Evolutionary conservation across 2,797 vertebrate species (phyloP), one percentile per base, ranked within the genome.

Genomic region (Acanthornis magna): DNA sequence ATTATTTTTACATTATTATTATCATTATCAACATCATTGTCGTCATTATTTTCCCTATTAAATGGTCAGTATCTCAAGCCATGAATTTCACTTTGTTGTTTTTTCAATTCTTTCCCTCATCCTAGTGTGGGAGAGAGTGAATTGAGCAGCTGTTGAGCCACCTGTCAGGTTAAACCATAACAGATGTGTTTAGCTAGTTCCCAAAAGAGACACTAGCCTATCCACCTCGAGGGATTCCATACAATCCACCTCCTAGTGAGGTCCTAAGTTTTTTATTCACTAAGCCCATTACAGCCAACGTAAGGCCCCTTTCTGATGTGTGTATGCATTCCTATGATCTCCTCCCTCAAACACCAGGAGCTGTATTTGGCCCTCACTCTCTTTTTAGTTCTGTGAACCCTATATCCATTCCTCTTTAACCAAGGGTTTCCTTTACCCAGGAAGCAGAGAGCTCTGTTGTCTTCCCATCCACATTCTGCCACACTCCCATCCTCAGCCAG

Each of bases 181-280:
- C 27, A 54, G 0, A 4, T 7, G 4, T 47, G 15, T 67, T 82
- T 55, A 45, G 18, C 17, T 48, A 70, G 30, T 5, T 10, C 11
- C 61, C 57, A 67, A 27, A 10, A 65, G 36, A 74, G 26, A 62
- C 0, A 5, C 36, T 13, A 30, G 18, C 21, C 25, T 34, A 23
- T 25, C 6, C 34, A 70, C 4, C 19, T 27, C 0, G 0, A 79
- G 27, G 17, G 16, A 58, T 45, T 26, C n/a, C 18, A 62, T 10
- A 40, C 3, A 32, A 30, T 21, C 16, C 10, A 29, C 5, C 11
- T 66, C n/a, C 47, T 45, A 54, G 32, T 0, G 2, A 57, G 17
- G 32, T 30, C 21, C 47, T 50, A 60, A 58, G 40, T 10, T 68
- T 63, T 54, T 81, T 53, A 21, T 36, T 71, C 23, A 38, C 26